These are phyloP conservation scores for Muscicapa adusta DNA, from an alignment of 2,113 vertebrate genomes.

Conservation along the genomic window DNA sequence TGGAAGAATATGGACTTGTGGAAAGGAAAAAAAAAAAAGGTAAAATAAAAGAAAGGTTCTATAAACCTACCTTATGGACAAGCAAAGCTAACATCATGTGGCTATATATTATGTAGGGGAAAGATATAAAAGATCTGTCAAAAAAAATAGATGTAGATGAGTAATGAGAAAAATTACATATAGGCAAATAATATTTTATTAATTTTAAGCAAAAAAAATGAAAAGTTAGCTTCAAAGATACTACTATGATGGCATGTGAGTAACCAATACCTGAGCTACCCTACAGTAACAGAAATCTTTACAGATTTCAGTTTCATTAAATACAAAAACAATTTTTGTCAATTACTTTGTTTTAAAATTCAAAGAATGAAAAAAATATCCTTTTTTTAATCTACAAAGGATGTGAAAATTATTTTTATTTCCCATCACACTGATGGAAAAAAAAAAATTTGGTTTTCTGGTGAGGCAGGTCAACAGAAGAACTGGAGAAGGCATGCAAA, in stretches of 20 bases:
- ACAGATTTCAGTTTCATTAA: background rate
- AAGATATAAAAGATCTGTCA: background rate
- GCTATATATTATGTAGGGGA: background rate
- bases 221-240: background rate
- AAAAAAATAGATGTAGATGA: background rate
- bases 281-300: background rate
- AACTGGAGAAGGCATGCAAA: background rate
- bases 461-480: background rate
- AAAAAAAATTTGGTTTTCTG: background rate
- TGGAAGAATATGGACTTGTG: background rate
- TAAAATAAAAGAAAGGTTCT: background rate
- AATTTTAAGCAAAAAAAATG: background rate
- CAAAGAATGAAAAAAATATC: background rate
- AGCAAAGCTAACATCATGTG: background rate
- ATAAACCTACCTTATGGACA: background rate
- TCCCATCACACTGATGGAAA: background rate
- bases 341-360: background rate
- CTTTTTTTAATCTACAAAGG: background rate
- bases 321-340: background rate
- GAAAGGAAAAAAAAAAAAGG: background rate
- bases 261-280: background rate
- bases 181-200: background rate
- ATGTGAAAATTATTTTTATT: background rate
- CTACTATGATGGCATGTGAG: background rate
- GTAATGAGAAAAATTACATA: background rate